Base-by-base conservation (phyloP, 2,888 invertebrate genomes). In the Ischnus inquisitorius region DNA sequence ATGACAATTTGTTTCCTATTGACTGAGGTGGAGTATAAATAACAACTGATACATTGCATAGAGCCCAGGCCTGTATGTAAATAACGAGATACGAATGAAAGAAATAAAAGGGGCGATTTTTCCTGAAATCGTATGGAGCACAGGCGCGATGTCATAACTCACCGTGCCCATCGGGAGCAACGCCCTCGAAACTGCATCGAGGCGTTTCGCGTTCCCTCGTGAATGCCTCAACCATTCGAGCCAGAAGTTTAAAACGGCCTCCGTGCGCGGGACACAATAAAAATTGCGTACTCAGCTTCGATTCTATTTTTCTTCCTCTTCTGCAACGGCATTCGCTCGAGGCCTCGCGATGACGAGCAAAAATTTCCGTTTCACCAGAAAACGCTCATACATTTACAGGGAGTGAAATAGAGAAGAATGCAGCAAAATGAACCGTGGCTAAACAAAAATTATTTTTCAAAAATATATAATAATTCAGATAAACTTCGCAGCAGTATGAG, bases 161-260 rank as follows among this genome's bases (percentile, higher is more conserved):
- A 82, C 74, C 22, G 65, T 25, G 39, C 28, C 48, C 19, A 8
- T 39, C 60, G 46, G 69, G 75, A 54, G 74, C 64, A 76, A 83
- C 79, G 71, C 75, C 75, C 79, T 75, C 74, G 51, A 83, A 69
- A 83, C 62, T 75, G 62, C 79, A 69, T 64, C 54, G 22, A 22
- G 25, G 54, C 54, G 39, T 14, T 68, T 48, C 68, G 34, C 48
- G 68, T 22, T 60, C 64, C 39, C 78, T 62, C 68, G 72, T 62
- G 39, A 62, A 75, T 78, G 46, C 71, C 25, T 54, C 54, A 41
- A 34, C 67, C 39, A 16, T 51, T 62, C 28, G 48, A 19, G 68
- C 64, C 2, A 14, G 16, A 12, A 54, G 60, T 83, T 64, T 43
- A 68, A 74, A 82, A n/a, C n/a, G 60, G 67, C 77, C 67, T 25